Evolutionary conservation across 1,140 invertebrate genomes (phyloP).

Genomic region (Drosophila ambigua): DNA sequence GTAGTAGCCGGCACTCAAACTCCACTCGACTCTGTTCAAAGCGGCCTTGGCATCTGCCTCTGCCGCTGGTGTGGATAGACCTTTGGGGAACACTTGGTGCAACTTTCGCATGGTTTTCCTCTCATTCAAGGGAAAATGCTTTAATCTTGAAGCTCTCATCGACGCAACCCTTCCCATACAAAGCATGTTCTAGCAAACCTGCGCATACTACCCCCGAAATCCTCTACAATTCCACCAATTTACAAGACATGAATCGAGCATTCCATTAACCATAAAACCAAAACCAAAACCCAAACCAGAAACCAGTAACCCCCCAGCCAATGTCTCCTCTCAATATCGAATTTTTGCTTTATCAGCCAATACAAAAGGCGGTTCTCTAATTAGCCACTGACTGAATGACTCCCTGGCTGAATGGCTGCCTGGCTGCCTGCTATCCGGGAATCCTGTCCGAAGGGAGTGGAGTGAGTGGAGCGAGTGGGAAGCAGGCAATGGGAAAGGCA

Average conservation of each 20-base stretch:
- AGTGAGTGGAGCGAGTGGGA: slow-evolving; percentile 29
- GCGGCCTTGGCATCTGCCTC: no score
- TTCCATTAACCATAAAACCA: slow-evolving; percentile 11
- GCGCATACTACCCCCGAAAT: slow-evolving; percentile 6
- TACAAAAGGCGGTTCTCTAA: slow-evolving; percentile 68
- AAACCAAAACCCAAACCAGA: slow-evolving; percentile 31
- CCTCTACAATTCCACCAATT: slow-evolving; percentile 64
- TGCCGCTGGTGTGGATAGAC: no score
- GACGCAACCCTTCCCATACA: not conserved
- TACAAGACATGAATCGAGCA: slow-evolving; percentile 47
- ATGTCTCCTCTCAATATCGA: slow-evolving; percentile 37
- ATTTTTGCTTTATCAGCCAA: slow-evolving; percentile 60
- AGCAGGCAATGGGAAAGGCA: slow-evolving; percentile 56
- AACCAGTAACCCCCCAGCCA: slow-evolving; percentile 35
- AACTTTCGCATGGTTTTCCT: no score
- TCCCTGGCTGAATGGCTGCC: slow-evolving; percentile 24
- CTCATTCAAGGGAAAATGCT: no score
- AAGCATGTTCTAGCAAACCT: not conserved
- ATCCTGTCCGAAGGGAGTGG: slow-evolving; percentile 14
- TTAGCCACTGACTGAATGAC: slow-evolving; percentile 57
- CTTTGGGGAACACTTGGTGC: no score
- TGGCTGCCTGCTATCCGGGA: slow-evolving; percentile 22
- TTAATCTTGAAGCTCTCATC: no score
- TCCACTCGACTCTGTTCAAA: no score
- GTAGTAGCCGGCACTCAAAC: not conserved